Percentiles rank a stretch among this genome's conserved stretches.
phyloP scores from a whole-genome alignment of 2,113 vertebrate species.

The Notothenia rossii region DNA sequence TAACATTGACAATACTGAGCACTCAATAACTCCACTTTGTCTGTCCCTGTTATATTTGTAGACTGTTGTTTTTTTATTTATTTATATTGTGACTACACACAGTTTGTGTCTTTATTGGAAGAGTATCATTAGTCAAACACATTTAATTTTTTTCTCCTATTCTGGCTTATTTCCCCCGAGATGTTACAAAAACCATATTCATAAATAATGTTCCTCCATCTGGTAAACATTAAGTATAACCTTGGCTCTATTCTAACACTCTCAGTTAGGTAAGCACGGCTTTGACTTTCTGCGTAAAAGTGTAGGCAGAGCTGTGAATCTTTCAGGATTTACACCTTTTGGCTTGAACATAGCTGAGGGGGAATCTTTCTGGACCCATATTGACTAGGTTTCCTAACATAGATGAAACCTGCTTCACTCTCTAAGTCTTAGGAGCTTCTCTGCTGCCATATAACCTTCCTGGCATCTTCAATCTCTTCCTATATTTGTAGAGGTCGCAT shows the following conservation, averaged over 20 bases:
- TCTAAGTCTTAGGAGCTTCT: not conserved
- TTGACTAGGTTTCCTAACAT: not conserved
- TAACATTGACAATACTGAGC: not conserved
- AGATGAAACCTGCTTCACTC: not conserved
- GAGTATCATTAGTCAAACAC: not conserved
- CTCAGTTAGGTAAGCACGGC: not conserved
- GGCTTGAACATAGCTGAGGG: not conserved
- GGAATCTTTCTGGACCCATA: constrained; percentile 4
- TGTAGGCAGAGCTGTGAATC: constrained; percentile 1
- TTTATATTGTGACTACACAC: not conserved
- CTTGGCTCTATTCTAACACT: constrained; percentile 1
- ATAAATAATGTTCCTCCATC: not conserved
- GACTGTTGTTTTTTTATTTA: not conserved
- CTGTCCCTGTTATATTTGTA: not conserved
- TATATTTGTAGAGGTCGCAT: constrained; percentile 10
- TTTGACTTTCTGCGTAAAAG: constrained; percentile 7
- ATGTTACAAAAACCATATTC: not conserved
- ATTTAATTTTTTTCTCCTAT: not conserved
- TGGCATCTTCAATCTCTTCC: not conserved
- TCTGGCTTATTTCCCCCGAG: not conserved
- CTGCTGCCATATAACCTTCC: not conserved
- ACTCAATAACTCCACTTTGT: not conserved
- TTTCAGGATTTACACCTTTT: constrained; percentile 19
- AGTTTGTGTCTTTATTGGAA: not conserved
- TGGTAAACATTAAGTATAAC: not conserved